Evolutionary conservation across 2,888 invertebrate species (phyloP).

Genomic region (Hesperia comma): DNA sequence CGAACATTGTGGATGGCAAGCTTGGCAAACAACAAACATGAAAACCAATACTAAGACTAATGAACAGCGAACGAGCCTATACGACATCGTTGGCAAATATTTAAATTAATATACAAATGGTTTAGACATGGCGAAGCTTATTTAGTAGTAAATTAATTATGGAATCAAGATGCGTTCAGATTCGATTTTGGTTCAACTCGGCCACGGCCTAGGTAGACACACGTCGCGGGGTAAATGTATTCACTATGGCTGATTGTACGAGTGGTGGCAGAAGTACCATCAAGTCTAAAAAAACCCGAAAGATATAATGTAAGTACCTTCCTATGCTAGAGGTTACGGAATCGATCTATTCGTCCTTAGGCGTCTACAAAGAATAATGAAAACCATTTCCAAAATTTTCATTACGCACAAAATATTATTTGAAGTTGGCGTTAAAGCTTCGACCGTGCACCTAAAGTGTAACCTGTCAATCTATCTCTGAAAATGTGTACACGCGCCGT

Average conservation of each 20-base stretch:
- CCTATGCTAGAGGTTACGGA: not conserved
- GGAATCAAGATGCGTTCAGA: too few species aligned
- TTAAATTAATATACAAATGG: too few species aligned
- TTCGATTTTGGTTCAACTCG: too few species aligned
- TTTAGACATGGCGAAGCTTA: too few species aligned
- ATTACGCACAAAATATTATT: not conserved
- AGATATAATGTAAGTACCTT: too few species aligned
- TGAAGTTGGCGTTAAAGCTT: slow-evolving; percentile 18
- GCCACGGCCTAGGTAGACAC: too few species aligned
- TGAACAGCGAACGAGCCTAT: not conserved
- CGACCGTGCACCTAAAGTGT: slow-evolving; percentile 15
- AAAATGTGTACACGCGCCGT: slow-evolving; percentile 26
- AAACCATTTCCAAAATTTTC: not conserved
- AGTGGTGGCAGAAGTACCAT: too few species aligned
- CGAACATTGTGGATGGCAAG: not conserved
- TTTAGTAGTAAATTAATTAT: too few species aligned
- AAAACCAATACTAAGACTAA: not conserved
- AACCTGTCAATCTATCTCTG: slow-evolving; percentile 34
- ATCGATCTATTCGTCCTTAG: not conserved
- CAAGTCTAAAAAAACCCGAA: too few species aligned
- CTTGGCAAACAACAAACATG: not conserved
- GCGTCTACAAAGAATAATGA: not conserved
- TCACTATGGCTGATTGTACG: too few species aligned
- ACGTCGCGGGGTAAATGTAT: too few species aligned
- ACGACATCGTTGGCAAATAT: too few species aligned